phyloP scores from a whole-genome alignment of 2,797 vertebrate species.

The Epinephelus malabaricus region DNA sequence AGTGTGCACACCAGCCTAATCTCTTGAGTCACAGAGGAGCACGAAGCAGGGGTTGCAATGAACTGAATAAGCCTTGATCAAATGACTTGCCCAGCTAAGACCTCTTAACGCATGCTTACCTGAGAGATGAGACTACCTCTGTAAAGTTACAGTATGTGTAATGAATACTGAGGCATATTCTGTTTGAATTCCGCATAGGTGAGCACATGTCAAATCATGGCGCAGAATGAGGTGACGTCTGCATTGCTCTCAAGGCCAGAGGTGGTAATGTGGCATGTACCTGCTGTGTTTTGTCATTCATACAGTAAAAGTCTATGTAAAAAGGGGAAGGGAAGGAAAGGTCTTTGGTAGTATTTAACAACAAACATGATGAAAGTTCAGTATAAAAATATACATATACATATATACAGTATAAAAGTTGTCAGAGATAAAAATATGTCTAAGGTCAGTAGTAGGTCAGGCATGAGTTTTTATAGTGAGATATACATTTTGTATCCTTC shows the following conservation, averaged over 20 bases:
- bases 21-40: constrained; percentile 66
- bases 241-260: constrained; percentile 24
- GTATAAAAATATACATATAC: no score
- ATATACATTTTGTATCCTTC: not conserved
- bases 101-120: constrained; percentile 71
- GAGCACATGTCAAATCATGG: constrained; percentile 12
- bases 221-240: constrained; percentile 24
- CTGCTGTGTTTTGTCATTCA: not conserved
- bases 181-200: constrained; percentile 34
- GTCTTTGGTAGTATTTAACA: not conserved
- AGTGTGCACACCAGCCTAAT: constrained; percentile 68
- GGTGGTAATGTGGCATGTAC: not conserved
- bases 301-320: constrained; percentile 15
- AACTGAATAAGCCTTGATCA: constrained; percentile 76
- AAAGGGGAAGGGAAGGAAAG: constrained; percentile 6
- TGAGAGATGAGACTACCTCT: constrained; percentile 45
- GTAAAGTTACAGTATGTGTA: constrained; percentile 47
- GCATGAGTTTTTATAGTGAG: not conserved
- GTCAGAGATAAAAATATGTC: not conserved
- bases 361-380: not conserved
- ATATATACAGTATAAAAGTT: no score
- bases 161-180: constrained; percentile 60
- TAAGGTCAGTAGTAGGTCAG: not conserved
- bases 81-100: constrained; percentile 67
- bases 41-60: constrained; percentile 59